A percentile compares a stretch with the other conserved stretches of the same genome.
Conservation (phyloP, 2,113 vertebrate species). For the Delphinapterus leucas region DNA sequence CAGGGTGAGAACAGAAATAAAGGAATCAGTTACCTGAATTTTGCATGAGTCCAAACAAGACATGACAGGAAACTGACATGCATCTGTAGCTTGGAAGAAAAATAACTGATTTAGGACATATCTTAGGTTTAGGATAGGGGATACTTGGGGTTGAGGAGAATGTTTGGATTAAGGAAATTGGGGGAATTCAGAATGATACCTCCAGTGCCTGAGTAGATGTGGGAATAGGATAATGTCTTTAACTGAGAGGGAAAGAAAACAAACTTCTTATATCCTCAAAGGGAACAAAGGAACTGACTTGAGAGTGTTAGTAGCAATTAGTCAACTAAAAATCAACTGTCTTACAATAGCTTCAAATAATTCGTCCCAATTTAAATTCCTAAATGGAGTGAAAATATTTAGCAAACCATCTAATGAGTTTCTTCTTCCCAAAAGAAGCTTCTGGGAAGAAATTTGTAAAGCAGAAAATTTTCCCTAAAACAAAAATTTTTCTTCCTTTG, state of each 20-base stretch:
- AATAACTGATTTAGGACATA: neutral
- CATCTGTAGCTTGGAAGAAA: neutral
- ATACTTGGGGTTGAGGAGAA: neutral
- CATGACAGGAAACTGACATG: neutral
- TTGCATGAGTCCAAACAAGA: neutral
- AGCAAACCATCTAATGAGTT: constrained; percentile 16
- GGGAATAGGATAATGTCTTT: neutral
- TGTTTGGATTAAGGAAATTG: neutral
- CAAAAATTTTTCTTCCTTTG: neutral
- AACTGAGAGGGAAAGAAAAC: neutral
- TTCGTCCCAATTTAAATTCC: constrained; percentile 39
- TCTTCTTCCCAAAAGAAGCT: constrained; percentile 30
- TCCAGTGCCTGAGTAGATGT: neutral
- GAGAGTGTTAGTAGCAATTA: constrained; percentile 5
- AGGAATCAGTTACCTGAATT: neutral
- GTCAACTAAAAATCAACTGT: constrained; percentile 17
- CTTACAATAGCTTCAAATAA: constrained; percentile 19
- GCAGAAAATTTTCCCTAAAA: constrained; percentile 2
- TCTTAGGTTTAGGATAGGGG: neutral
- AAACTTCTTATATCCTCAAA: neutral
- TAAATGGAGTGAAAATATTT: constrained; percentile 47
- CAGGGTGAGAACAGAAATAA: neutral
- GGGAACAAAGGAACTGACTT: neutral
- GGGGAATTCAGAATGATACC: neutral
- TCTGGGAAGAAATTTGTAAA: constrained; percentile 28